Base-by-base conservation (phyloP, 1,140 invertebrate genomes). In the Calephelis virginiensis region DNA sequence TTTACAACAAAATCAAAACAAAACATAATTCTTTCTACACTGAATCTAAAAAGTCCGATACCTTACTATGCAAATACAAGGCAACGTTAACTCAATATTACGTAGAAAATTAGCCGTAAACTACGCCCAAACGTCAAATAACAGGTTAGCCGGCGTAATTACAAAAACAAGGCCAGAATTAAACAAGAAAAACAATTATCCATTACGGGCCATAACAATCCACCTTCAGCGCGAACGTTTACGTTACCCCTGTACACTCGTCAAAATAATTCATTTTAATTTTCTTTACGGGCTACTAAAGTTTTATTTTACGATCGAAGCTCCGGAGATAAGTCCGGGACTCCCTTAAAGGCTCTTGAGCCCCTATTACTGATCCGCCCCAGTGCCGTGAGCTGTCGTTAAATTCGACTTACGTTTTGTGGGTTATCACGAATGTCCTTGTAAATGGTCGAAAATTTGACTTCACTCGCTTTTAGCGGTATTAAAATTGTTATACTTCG, bases 191-290 rank as follows among this genome's bases (percentile, higher is more conserved):
- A 88, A 86, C 85, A 86, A 90, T 90, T 90, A 86, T 79, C 65
- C 69, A 68, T 77, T 76, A 87, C 72, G 56, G 78, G 72, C 62
- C 69, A 84, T 89, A 87, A 83, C 83, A 81, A 77, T 87, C 83
- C 82, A 81, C 77, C 86, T 81, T 72, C 67, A 65, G 65, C 69
- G 71, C 72, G 74, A 75, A 73, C 72, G 74, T 75, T 71, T 77
- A 72, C 76, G 77, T 67, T 75, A 78, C 73, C 78, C 82, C 80
- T 77, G 69, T 77, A 75, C 73, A 80, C 86, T 89, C 88, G 88
- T 89, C 88, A 90, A 90, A 90, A 90, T 90, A 90, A 90, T 89
- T 90, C 88, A 90, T 90, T 90, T 90, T 90, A 88, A 90, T 90
- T 90, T 90, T 89, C 86, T 90, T 89, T 90, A 90, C 85, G 82